phyloP scores from a whole-genome alignment of 2,797 vertebrate species.

The Mareca strepera region DNA sequence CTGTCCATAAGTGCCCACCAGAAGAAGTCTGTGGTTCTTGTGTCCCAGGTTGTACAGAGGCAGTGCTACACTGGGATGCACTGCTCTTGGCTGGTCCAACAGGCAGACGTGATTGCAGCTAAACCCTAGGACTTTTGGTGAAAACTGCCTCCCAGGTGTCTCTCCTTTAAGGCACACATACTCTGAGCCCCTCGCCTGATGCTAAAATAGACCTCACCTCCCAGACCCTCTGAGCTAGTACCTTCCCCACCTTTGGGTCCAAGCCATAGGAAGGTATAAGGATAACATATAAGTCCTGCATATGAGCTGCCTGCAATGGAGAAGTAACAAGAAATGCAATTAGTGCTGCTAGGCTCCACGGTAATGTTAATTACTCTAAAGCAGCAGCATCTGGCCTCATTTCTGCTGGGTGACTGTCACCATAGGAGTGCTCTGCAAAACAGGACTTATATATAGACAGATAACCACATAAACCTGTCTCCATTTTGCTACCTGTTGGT shows the following conservation, averaged over 20 bases:
- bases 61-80: not conserved
- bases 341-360: not conserved
- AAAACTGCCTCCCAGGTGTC: not conserved
- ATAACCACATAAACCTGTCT: not conserved
- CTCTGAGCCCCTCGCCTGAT: fast-evolving
- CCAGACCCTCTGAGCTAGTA: too few species aligned
- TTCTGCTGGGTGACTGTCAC: not conserved
- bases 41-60: not conserved
- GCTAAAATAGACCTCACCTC: not conserved
- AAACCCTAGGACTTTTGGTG: not conserved
- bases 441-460: not conserved
- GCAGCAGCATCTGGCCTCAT: not conserved
- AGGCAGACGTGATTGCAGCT: fast-evolving
- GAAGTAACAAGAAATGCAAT: not conserved
- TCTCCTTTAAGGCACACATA: fast-evolving
- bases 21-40: not conserved
- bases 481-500: not conserved
- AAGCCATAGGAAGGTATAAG: not conserved
- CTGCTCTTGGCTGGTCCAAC: not conserved
- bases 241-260: not conserved
- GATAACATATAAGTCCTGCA: not conserved
- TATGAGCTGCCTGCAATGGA: not conserved
- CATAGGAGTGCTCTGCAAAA: not conserved
- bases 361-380: not conserved
- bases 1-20: fast-evolving